Conservation (phyloP, 1,140 invertebrate genomes). For the Dendroctonus ponderosae region DNA sequence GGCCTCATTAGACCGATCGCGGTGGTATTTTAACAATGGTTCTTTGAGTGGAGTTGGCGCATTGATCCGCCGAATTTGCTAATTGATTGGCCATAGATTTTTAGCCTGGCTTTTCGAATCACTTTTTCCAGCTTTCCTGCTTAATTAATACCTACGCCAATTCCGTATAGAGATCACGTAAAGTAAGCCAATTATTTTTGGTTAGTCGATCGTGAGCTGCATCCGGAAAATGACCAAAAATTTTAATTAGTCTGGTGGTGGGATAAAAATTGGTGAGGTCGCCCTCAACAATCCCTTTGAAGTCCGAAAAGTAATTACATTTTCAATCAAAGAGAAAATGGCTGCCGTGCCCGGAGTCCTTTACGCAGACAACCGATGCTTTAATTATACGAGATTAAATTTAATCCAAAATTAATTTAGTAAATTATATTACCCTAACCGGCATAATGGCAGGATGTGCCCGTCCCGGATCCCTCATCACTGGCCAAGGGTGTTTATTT, state of each 20-base stretch:
- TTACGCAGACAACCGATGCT: constrained; percentile 31
- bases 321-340: constrained; percentile 37
- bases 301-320: constrained; percentile 36
- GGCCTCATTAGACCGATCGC: constrained; percentile 42
- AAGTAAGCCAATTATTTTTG: constrained; percentile 12
- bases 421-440: constrained; percentile 35
- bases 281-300: constrained; percentile 28
- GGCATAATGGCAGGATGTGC: constrained; percentile 11
- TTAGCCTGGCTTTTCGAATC: neutral
- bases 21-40: constrained; percentile 45
- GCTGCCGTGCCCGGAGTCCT: constrained; percentile 25
- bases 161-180: constrained; percentile 16
- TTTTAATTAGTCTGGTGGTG: too few relatives aligned
- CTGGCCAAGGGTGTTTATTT: too few relatives aligned
- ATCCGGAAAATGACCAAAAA: too few relatives aligned
- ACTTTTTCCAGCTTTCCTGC: neutral
- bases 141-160: constrained; percentile 20
- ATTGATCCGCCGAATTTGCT: constrained; percentile 40
- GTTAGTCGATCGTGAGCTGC: neutral
- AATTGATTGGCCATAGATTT: constrained; percentile 32
- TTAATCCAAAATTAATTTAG: constrained; percentile 36
- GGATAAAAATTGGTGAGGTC: constrained; percentile 6
- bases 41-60: constrained; percentile 33
- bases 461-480: neutral
- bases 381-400: constrained; percentile 37